A percentile compares a stretch with the other conserved stretches of the same genome.
These are phyloP conservation scores for Parazoanthus swiftii DNA, from an alignment of 92 coral and sea anemone genomes.

Conservation along the genomic window DNA sequence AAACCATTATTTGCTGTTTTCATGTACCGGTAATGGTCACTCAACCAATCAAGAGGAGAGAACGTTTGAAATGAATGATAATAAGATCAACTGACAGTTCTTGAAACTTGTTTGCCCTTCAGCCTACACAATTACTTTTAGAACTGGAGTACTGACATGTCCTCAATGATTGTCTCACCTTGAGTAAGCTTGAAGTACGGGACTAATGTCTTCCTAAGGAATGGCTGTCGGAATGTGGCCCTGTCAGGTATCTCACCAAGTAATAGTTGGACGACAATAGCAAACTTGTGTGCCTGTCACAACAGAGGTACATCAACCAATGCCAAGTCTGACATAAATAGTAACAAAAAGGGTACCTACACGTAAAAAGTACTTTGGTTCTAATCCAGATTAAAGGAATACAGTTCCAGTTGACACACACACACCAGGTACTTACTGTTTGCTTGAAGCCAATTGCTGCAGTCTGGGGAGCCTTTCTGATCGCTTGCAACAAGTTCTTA, in stretches of 20 bases:
- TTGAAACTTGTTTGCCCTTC: background rate
- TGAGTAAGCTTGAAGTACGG: slow-evolving; percentile 97
- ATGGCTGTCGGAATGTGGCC: slow-evolving; percentile 93
- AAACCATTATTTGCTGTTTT: too few species aligned
- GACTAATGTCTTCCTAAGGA: slow-evolving; percentile 87
- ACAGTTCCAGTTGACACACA: background rate
- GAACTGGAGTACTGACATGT: too few species aligned
- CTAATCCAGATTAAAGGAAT: background rate
- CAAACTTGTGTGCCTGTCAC: slow-evolving; percentile 95
- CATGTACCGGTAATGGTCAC: background rate
- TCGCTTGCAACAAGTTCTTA: slow-evolving; percentile 93
- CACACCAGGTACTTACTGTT: slow-evolving; percentile 68
- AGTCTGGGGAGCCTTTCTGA: slow-evolving; percentile 95
- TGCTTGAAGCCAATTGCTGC: slow-evolving; percentile 96
- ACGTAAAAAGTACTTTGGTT: background rate
- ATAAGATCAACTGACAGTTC: background rate
- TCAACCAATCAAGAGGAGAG: background rate
- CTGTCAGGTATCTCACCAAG: slow-evolving; percentile 99
- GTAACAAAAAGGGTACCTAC: too few species aligned
- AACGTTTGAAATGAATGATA: too few species aligned
- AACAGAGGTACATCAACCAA: background rate
- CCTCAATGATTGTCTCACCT: slow-evolving; percentile 51
- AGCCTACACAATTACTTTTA: background rate
- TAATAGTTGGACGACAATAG: slow-evolving; percentile 92
- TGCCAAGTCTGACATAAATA: too few species aligned